Evolutionary conservation across 1,140 invertebrate species (phyloP), one percentile per base, ranked within the genome.

Genomic region (Trigoniulus corallinus): DNA sequence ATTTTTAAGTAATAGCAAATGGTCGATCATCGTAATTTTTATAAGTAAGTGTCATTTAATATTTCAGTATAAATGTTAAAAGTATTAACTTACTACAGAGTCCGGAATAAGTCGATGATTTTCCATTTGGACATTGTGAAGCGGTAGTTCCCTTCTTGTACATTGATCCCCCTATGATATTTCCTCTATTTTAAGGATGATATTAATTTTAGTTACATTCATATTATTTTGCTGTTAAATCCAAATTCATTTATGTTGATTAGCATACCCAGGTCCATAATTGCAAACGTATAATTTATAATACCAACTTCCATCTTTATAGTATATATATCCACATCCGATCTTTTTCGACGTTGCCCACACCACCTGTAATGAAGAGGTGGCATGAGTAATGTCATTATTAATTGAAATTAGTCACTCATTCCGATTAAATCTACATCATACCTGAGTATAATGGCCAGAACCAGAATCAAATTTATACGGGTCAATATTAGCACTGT

Each of bases 251-350:
- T 34, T 7, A 34, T 34, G 15, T 34, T 34, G 7, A 34, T 18
- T 24, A 52, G 69, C 71, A n/a, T 68, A 81, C 79, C 79, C 80
- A 10, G 84, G 82, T 50, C 83, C 83, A 61, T 87, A 88, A 68
- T 88, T 87, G 70, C 84, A 88, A 13, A 87, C 79, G 62, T 85
- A 87, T 48, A 84, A 73, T 66, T 86, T 86, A 50, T 79, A 82
- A 62, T 82, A 83, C 41, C 81, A 80, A 53, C 72, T 65, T 1
- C 72, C 70, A 53, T 84, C 80, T 55, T 79, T 79, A 64, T 81
- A 87, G 65, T 79, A 84, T 0, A 81, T 74, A 61, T 78, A 88
- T 20, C 84, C 84, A 62, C 84, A 88, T 25, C 84, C 84, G 25
- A 88, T 72, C 42, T 79, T 67, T 58, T 78, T 78, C 3, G 82